These are phyloP conservation scores for Agrotis segetum DNA, from an alignment of 2,888 invertebrate genomes.

Conservation along the genomic window DNA sequence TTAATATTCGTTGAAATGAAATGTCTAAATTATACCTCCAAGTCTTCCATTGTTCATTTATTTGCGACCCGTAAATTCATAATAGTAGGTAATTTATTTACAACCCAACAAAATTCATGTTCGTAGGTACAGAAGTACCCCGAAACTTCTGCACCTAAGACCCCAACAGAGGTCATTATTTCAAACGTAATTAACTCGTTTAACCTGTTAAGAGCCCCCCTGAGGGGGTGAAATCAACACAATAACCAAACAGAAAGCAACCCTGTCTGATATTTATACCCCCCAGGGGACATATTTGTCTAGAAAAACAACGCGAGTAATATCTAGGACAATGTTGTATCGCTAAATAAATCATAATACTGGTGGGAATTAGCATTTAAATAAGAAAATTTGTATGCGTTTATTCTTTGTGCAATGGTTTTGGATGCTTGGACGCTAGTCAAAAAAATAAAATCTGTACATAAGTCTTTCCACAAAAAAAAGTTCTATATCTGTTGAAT, in stretches of 20 bases:
- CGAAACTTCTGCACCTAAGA: conserved; percentile 47
- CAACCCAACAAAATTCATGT: conserved; percentile 15
- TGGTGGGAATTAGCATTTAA: conserved; percentile 40
- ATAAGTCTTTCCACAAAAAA: background rate
- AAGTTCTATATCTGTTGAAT: too few relatives aligned
- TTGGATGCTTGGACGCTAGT: background rate
- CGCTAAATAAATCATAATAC: conserved; percentile 56
- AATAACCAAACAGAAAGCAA: conserved; percentile 54
- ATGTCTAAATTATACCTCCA: background rate
- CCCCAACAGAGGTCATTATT: conserved; percentile 57
- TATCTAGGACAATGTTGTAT: conserved; percentile 51
- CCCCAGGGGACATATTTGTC: conserved; percentile 59
- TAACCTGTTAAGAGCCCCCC: conserved; percentile 64
- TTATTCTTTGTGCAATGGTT: background rate
- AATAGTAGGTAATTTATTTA: conserved; percentile 24
- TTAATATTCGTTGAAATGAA: background rate
- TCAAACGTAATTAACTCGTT: conserved; percentile 63
- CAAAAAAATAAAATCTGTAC: background rate
- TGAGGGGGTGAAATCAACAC: conserved; percentile 64
- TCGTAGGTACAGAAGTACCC: conserved; percentile 7
- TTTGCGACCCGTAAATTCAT: background rate
- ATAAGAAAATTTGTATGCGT: conserved; percentile 29
- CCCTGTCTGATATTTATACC: conserved; percentile 52
- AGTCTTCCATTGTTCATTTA: background rate
- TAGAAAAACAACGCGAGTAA: conserved; percentile 56